Percentiles rank a stretch among this genome's conserved stretches.
These are phyloP conservation scores for Pachycephala philippinensis DNA, from an alignment of 2,113 vertebrate species.

Conservation along the genomic window DNA sequence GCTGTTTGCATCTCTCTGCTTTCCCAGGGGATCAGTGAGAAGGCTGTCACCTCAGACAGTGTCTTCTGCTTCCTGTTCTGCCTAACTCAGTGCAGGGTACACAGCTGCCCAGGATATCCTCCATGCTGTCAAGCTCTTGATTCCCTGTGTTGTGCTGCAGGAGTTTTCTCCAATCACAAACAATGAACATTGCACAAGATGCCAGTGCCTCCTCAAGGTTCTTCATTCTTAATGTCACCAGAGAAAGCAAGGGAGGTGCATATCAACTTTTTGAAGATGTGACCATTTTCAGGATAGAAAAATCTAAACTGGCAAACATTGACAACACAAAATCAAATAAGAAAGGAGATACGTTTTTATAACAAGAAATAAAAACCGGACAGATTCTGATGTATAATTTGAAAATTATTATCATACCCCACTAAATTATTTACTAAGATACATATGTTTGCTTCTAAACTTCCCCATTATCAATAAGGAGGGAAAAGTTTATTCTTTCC, in stretches of 20 bases:
- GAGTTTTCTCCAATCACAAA: neutral
- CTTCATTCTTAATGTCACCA: neutral
- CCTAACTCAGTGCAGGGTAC: neutral
- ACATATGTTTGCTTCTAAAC: neutral
- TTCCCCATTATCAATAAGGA: neutral
- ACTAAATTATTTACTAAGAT: neutral
- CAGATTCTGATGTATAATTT: constrained; percentile 2
- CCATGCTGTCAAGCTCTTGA: neutral
- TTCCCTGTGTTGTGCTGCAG: neutral
- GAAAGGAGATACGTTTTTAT: constrained; percentile 16
- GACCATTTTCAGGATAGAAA: neutral
- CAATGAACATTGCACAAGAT: neutral
- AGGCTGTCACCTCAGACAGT: neutral
- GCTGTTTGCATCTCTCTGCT: neutral
- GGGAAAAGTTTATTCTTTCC: neutral
- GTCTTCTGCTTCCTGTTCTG: neutral
- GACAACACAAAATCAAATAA: constrained; percentile 15
- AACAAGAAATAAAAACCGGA: neutral
- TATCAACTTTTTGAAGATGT: neutral
- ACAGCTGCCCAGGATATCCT: neutral
- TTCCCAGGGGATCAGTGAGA: neutral
- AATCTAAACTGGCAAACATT: constrained; percentile 16
- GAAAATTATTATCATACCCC: constrained; percentile 1
- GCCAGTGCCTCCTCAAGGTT: neutral
- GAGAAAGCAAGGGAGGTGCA: neutral